These are phyloP conservation scores for Pycnonotus jocosus DNA, from an alignment of 2,113 vertebrate genomes.

Conservation along the genomic window DNA sequence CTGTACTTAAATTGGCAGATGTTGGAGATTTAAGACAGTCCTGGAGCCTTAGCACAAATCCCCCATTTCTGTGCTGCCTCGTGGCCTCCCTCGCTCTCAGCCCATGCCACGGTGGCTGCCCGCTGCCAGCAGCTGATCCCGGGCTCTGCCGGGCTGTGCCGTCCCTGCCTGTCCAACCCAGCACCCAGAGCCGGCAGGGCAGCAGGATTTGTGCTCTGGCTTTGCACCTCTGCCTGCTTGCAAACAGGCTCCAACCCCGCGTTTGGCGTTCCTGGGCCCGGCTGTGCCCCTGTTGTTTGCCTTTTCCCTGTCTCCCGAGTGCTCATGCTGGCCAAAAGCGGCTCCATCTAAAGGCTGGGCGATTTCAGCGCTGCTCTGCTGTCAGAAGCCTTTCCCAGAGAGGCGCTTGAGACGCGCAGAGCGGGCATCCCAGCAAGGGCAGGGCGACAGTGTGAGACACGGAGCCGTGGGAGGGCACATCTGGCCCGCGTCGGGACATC, in stretches of 20 bases:
- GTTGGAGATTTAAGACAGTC: conserved; percentile 51
- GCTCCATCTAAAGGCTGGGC: neutral
- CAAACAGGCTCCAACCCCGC: neutral
- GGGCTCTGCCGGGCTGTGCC: accelerated
- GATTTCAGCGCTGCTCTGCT: neutral
- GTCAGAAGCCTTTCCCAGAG: neutral
- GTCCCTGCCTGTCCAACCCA: neutral
- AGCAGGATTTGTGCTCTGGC: neutral
- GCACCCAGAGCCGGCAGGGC: neutral
- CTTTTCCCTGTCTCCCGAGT: neutral
- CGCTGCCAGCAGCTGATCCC: neutral
- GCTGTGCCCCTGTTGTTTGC: accelerated
- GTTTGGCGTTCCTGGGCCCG: accelerated
- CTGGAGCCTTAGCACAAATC: conserved; percentile 50
- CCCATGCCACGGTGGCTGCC: neutral
- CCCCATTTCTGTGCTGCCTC: neutral
- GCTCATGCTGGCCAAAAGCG: neutral
- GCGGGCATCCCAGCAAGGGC: neutral
- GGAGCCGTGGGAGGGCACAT: accelerated
- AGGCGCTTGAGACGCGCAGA: neutral
- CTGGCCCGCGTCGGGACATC: neutral
- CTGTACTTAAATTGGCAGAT: conserved; percentile 54
- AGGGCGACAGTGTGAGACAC: neutral
- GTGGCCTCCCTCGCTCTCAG: neutral
- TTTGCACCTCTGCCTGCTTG: neutral